Conservation (phyloP, 2,888 invertebrate species). For the Pandemis corylana region DNA sequence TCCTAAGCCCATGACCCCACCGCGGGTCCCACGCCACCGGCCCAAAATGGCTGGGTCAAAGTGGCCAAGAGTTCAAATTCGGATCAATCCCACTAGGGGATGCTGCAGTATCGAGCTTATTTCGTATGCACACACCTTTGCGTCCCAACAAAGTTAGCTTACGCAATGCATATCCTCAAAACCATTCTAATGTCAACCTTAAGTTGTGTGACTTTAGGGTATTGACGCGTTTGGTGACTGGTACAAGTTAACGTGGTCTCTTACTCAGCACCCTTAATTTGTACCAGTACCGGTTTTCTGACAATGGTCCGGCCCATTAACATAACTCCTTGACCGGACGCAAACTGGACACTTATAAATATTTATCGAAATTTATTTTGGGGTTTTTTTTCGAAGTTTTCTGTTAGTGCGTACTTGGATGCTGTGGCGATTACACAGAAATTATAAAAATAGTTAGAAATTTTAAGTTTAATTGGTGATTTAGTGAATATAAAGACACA, state of each 20-base stretch:
- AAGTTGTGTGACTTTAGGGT: slow-evolving; percentile 39
- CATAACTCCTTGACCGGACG: slow-evolving; percentile 83
- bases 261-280: slow-evolving; percentile 78
- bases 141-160: slow-evolving; percentile 50
- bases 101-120: slow-evolving; percentile 75
- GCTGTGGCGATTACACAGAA: slow-evolving; percentile 46
- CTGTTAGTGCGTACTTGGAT: slow-evolving; percentile 63
- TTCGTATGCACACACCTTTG: slow-evolving; percentile 82
- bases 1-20: slow-evolving; percentile 67
- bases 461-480: not conserved
- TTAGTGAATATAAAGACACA: not conserved
- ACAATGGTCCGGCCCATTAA: slow-evolving; percentile 77
- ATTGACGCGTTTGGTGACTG: slow-evolving; percentile 4
- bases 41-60: slow-evolving; percentile 63
- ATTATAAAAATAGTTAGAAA: slow-evolving; percentile 10
- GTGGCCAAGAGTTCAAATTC: slow-evolving; percentile 75
- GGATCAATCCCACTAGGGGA: slow-evolving; percentile 64
- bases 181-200: slow-evolving; percentile 51
- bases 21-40: slow-evolving; percentile 75
- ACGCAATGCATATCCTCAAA: slow-evolving; percentile 33
- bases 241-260: slow-evolving; percentile 48
- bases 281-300: slow-evolving; percentile 72
- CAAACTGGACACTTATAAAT: slow-evolving; percentile 77
- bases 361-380: slow-evolving; percentile 67
- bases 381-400: slow-evolving; percentile 55